Evolutionary conservation across 2,888 invertebrate species (phyloP), one percentile per base, ranked within the genome.

Genomic region (Hypomecis atomaria): DNA sequence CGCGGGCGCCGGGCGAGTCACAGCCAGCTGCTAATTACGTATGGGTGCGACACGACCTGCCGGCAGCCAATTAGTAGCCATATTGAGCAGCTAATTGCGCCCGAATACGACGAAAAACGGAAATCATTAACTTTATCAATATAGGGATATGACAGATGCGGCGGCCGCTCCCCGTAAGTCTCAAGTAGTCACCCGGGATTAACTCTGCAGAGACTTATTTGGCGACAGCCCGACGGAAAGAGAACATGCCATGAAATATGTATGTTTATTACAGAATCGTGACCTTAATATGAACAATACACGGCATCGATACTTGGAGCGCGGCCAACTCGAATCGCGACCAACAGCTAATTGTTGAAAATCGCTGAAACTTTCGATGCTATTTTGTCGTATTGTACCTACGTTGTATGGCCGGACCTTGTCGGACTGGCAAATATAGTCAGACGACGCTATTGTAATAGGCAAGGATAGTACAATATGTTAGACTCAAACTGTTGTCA

Each of bases 221-320:
- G 6, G 4, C 9, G 8, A 4, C 47, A 33, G 3, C 9, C 5
- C 4, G 23, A 33, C 47, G 47, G 47, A 47, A 47, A 47, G 6
- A 47, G 23, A 47, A 47, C 1, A 47, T 7, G 23, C 5, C 47
- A 33, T 47, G 5, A 47, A 33, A 47, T 33, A 47, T 23, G 47
- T 33, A 47, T 47, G 47, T 47, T 47, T 47, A 47, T 47, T 33
- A 23, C 47, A 33, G 8, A 47, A 6, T 23, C 47, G 47, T 47
- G 47, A 47, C 47, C 47, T 47, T 47, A 23, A 47, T 47, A 47
- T 47, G 33, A 23, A 47, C 47, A 47, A 47, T 47, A 33, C 33
- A 10, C 23, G 47, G 33, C 23, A 23, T 33, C 47, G 47, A 33
- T 47, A 47, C 23, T 33, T 47, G 47, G 47, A 23, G 10, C 33